Evolutionary conservation across 2,113 vertebrate genomes (phyloP), one percentile per base, ranked within the genome.

Genomic region (Corynorhinus townsendii): DNA sequence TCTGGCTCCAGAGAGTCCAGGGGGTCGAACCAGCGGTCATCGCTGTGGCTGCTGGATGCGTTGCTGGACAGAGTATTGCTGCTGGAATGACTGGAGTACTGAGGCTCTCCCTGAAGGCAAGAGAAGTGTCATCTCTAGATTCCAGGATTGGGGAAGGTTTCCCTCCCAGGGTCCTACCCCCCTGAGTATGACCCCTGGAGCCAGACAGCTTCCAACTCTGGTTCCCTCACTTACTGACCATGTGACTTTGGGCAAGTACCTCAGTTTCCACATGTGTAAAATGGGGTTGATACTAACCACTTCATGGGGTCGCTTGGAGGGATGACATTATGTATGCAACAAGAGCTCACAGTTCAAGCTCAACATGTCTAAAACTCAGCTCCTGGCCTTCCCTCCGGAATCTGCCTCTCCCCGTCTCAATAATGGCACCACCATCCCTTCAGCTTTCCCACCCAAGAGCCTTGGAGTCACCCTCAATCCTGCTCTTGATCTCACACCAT

Each of bases 81-180:
- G 98, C 99, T 99, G 97, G 99, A 99, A 96, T 99, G 99, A 96
- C 99, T 99, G 22, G 99, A 99, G 96, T 99, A 99, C 52, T 98
- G 99, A 8, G 98, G 94, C 62, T 99, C 99, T 0, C 98, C 98
- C 99, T 99, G 97, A 35, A 81, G 49, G 72, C 52, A 73, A 49
- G 49, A 79, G 33, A n/a, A 20, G 26, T 0, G 73, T 79, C 33
- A 86, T 0, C 45, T 52, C 16, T 1, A 12, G 73, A 33, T 11
- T 9, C 43, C 7, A 24, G 26, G 10, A 22, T 0, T 2, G 20
- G 49, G 9, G 2, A 0, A 30, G 26, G 11, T 28, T 47, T 3
- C 38, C n/a, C 38, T 68, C 35, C 19, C 26, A 0, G 52, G 5
- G 40, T 45, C 52, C 62, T 49, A n/a, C 14, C 6, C 33, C 71